Percentiles rank a stretch among this genome's conserved stretches.
Evolutionary conservation across 2,113 vertebrate species (phyloP).

Genomic region (Trichechus manatus): DNA sequence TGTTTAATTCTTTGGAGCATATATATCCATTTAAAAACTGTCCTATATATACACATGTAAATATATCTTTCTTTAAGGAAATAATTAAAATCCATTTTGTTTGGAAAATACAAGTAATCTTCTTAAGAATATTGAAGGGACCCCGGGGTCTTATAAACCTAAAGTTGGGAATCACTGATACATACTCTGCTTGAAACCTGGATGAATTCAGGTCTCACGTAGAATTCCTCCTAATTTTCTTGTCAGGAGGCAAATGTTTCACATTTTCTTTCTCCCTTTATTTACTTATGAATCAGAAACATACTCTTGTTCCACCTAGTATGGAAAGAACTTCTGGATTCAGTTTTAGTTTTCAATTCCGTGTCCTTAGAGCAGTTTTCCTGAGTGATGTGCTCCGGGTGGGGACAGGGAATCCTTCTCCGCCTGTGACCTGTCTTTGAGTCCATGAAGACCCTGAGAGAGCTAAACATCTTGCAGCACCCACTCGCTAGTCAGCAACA

Average conservation of each 20-base stretch:
- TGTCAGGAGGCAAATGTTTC: neutral
- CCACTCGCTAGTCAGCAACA: neutral
- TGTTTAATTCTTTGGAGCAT: conserved; percentile 62
- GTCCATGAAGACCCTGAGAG: neutral
- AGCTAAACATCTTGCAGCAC: neutral
- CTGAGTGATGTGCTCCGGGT: neutral
- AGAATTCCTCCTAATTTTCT: neutral
- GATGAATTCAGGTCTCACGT: conserved; percentile 45
- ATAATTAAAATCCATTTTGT: conserved; percentile 56
- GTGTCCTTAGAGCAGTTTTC: neutral
- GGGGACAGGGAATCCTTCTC: neutral
- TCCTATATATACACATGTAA: conserved; percentile 43
- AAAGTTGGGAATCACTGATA: conserved; percentile 82
- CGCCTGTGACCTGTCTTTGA: neutral
- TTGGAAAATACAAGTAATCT: conserved; percentile 54
- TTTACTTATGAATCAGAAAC: conserved; percentile 18
- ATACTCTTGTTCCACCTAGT: neutral
- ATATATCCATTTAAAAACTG: conserved; percentile 43
- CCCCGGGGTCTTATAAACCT: conserved; percentile 65
- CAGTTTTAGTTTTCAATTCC: neutral
- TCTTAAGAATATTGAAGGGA: conserved; percentile 57
- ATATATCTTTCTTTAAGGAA: conserved; percentile 47
- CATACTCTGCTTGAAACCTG: conserved; percentile 51
- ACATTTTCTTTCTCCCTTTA: neutral
- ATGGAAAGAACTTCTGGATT: neutral